Evolutionary conservation across 1,140 invertebrate species (phyloP).

Genomic region (Drosophila chauvacae): DNA sequence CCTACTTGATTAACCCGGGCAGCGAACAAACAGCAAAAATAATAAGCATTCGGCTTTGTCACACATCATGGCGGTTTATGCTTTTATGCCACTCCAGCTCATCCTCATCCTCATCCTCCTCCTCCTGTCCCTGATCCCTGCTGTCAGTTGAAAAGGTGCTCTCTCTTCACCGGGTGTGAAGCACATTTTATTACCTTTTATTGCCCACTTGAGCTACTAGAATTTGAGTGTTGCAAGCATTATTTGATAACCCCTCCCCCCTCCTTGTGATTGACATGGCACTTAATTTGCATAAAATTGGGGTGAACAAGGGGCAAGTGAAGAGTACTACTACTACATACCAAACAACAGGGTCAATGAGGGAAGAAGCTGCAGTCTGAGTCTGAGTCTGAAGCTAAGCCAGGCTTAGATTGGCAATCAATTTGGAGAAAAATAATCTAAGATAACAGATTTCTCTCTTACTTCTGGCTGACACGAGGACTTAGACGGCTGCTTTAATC

Average conservation of each 20-base stretch:
- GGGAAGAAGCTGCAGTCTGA: not conserved
- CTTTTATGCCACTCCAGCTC: conserved; percentile 14
- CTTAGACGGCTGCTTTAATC: not conserved
- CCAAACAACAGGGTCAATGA: not conserved
- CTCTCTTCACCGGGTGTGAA: conserved; percentile 16
- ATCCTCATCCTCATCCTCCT: not conserved
- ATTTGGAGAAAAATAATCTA: conserved; percentile 7
- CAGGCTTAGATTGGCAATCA: conserved; percentile 6
- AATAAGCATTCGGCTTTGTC: conserved; percentile 36
- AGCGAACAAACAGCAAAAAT: conserved; percentile 18
- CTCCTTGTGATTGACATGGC: conserved; percentile 1
- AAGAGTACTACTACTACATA: not conserved
- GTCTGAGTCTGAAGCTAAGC: not conserved
- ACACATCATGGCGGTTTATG: conserved; percentile 49
- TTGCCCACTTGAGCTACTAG: conserved; percentile 32
- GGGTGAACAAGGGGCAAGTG: conserved; percentile 1
- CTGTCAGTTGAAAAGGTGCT: conserved; percentile 3
- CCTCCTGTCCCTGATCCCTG: not conserved
- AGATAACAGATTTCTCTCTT: conserved; percentile 2
- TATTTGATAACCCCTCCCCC: conserved; percentile 14
- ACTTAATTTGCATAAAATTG: conserved; percentile 19
- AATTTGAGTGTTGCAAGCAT: conserved; percentile 12
- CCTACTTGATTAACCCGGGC: conserved; percentile 72
- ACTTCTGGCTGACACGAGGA: conserved; percentile 1
- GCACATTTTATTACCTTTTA: conserved; percentile 46